Base-by-base conservation (phyloP, 2,888 invertebrate genomes). In the Pseudococcus longispinus region DNA sequence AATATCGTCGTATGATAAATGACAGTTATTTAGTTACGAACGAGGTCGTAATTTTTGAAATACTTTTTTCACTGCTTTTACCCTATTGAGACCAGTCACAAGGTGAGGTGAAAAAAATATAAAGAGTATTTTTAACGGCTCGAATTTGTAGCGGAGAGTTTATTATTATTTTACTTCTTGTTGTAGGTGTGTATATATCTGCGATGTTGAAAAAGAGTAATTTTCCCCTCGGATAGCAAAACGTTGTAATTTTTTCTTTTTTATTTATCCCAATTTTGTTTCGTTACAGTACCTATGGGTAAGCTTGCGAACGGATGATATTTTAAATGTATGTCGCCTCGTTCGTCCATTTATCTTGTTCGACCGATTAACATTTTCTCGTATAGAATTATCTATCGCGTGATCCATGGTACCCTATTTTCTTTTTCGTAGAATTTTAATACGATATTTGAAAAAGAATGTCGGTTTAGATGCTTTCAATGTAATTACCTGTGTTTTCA, bases 311-410 rank as follows among this genome's bases (percentile, higher is more conserved):
- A 55, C n/a, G n/a, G 60, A 60, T 60, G 60, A 70, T 70, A 29
- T 70, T 70, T 70, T 70, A 70, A 29, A 60, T 60, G 23, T 15
- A 60, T 60, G 60, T 60, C 60, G 60, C 60, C 60, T 20, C 60
- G 60, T 60, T 20, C 60, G 60, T 60, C 60, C 60, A 60, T 70
- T 70, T 70, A 70, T 70, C 29, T 70, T 70, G 29, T 29, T 70
- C 70, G 26, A 70, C 70, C 70, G 26, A 70, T 70, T 70, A 70
- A 26, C 70, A 70, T 70, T 70, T 70, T 70, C 37, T 37, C 70
- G 70, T 20, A 70, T 70, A 29, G 29, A 70, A 29, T 60, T 60
- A 60, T 60, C 60, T 32, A 26, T 70, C 70, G 70, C 70, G 70
- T 70, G 70, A 70, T 70, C 18, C 70, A 15, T 18, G 6, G 29